phyloP scores from a whole-genome alignment of 2,888 invertebrate genomes.

The Chloromyia formosa region DNA sequence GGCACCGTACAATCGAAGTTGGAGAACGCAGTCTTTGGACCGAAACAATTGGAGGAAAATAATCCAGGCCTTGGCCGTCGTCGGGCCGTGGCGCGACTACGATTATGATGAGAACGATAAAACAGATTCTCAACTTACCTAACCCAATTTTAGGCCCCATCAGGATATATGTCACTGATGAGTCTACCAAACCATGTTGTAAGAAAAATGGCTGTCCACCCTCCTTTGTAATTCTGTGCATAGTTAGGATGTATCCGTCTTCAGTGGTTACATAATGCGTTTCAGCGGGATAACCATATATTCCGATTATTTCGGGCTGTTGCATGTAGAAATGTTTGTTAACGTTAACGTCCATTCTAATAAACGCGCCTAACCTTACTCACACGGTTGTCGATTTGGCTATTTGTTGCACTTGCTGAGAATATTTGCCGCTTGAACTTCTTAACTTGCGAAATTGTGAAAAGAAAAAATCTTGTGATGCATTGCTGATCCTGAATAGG shows the following conservation, averaged over 20 bases:
- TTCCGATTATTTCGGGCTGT: slow-evolving; percentile 19
- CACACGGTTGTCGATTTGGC: neutral
- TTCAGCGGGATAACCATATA: slow-evolving; percentile 43
- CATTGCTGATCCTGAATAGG: too few relatives aligned
- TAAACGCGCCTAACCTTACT: too few relatives aligned
- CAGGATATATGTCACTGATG: slow-evolving; percentile 26
- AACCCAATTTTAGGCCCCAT: slow-evolving; percentile 30
- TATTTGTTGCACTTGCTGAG: neutral
- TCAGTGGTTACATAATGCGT: slow-evolving; percentile 36
- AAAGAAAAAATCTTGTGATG: too few relatives aligned
- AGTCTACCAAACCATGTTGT: slow-evolving; percentile 35
- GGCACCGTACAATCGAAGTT: too few relatives aligned
- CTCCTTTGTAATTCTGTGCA: slow-evolving; percentile 38
- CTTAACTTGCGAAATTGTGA: neutral
- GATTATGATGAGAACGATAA: too few relatives aligned
- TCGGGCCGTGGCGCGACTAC: too few relatives aligned
- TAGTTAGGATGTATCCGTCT: slow-evolving; percentile 42
- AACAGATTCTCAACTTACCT: too few relatives aligned
- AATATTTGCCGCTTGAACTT: neutral
- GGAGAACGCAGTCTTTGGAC: too few relatives aligned
- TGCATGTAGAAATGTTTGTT: neutral
- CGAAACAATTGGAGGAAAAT: too few relatives aligned
- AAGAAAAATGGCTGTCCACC: slow-evolving; percentile 29
- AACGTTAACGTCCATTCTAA: too few relatives aligned
- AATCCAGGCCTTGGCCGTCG: too few relatives aligned